Percentiles rank a stretch among this genome's conserved stretches.
phyloP scores from a whole-genome alignment of 2,888 invertebrate genomes.

The Nephrocerus scutellatus region DNA sequence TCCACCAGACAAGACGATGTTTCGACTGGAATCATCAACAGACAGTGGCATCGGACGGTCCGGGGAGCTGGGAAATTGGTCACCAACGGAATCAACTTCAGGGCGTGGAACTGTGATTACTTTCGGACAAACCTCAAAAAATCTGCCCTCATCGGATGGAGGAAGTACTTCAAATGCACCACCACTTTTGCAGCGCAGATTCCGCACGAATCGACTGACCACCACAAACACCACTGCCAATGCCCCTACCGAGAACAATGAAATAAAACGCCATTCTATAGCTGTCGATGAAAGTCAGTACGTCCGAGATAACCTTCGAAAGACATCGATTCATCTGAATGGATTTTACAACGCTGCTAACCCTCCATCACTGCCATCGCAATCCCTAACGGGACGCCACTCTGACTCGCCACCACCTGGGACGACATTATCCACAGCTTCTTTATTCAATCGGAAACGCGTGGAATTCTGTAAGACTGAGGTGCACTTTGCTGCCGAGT shows the following conservation, averaged over 20 bases:
- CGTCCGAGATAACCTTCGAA: constrained; percentile 41
- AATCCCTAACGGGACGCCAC: too few relatives aligned
- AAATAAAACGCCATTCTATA: constrained; percentile 52
- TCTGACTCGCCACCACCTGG: constrained; percentile 1
- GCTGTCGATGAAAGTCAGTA: constrained; percentile 54
- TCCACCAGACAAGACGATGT: constrained; percentile 40
- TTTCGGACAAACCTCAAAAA: constrained; percentile 30
- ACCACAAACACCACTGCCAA: too few relatives aligned
- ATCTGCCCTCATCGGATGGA: too few relatives aligned
- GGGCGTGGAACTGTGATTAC: constrained; percentile 40
- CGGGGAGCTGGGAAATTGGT: constrained; percentile 56
- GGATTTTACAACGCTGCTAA: constrained; percentile 25
- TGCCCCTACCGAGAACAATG: constrained; percentile 23
- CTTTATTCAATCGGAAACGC: constrained; percentile 44
- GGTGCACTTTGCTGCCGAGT: constrained; percentile 79
- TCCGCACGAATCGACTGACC: constrained; percentile 6
- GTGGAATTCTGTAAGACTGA: constrained; percentile 86
- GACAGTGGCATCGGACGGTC: constrained; percentile 72
- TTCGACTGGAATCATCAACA: constrained; percentile 65
- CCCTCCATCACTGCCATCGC: background rate
- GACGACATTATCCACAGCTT: constrained; percentile 6
- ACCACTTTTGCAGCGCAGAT: constrained; percentile 21
- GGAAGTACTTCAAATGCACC: constrained; percentile 20
- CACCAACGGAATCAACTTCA: constrained; percentile 36
- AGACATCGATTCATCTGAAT: constrained; percentile 42